Base-by-base conservation (phyloP, 2,888 invertebrate species). In the Protophormia terraenovae region DNA sequence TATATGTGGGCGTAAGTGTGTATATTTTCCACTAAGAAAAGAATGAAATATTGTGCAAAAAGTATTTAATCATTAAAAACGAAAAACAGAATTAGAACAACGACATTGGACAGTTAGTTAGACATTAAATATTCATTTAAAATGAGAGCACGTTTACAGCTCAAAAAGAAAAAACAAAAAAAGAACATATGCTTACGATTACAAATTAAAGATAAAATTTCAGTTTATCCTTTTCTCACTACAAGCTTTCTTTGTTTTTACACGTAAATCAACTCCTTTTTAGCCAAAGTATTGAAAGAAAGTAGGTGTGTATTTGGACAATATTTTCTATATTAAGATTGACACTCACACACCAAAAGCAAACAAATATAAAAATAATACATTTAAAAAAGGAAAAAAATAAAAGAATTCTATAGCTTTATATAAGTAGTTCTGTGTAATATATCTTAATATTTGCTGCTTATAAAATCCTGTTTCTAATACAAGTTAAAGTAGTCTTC, bases 51-150 rank as follows among this genome's bases (percentile, higher is more conserved):
- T 5, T 55, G n/a, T 32, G 7, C 29, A 67, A 45, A 32, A 19
- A 19, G 12, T 16, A 50, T 27, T 64, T 64, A 64, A 45, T 32
- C 50, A 67, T 50, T 22, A n/a, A 47, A 32, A 14, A 45, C 3
- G 8, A 45, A 24, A 19, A 16, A 32, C 6, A 4, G 7, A 60
- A 35, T n/a, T n/a, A n/a, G n/a, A 60, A 32, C 0, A 27, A 27
- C 16, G 12, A 45, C 24, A 66, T 66, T 45, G 27, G 45, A 66
- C 29, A 45, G 14, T 55, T 16, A 38, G 29, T 16, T 45, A n/a
- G 27, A 32, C 22, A 67, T 67, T 50, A 67, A 67, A 67, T 50
- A 67, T 50, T 47, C 32, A 67, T 67, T 67, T 22, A 8, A 32
- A 67, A 22, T 32, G 8, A 50, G 27, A 67, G 50, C 66, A 67